Conservation (phyloP, 2,113 vertebrate species). For the Centropus unirufus region DNA sequence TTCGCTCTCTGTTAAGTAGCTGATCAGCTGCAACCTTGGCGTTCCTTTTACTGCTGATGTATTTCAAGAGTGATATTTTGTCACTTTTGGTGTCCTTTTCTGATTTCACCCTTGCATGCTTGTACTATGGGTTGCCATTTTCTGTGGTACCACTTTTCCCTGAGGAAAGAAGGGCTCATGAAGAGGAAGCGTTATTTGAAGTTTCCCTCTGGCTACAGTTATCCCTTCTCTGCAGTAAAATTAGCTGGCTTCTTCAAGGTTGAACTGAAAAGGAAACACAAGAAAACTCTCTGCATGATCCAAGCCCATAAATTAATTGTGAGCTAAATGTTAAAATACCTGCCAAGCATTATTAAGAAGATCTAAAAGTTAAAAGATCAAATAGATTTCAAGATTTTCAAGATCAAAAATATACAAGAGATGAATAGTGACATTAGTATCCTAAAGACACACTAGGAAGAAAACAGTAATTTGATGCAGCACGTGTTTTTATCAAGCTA, state of each 20-base stretch:
- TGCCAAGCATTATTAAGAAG: not conserved
- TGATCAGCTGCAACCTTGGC: not conserved
- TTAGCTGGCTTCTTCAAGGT: not conserved
- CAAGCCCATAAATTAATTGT: not conserved
- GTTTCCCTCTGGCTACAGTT: not conserved
- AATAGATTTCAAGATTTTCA: not conserved
- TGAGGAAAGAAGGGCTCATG: not conserved
- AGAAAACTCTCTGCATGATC: not conserved
- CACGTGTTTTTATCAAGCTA: not conserved
- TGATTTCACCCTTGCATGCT: not conserved
- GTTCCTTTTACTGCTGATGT: not conserved
- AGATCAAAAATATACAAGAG: not conserved
- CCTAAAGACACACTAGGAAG: not conserved
- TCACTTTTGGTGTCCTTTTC: not conserved
- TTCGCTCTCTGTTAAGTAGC: not conserved
- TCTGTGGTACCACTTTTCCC: not conserved
- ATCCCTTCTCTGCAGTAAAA: not conserved
- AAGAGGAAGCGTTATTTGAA: not conserved
- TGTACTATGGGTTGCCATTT: not conserved
- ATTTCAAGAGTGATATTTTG: not conserved
- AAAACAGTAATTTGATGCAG: not conserved
- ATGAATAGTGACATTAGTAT: not conserved
- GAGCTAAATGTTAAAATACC: not conserved
- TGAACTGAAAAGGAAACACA: not conserved
- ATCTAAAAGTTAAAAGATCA: not conserved